phyloP scores from a whole-genome alignment of 2,113 vertebrate species.

The Tachysurus vachellii region DNA sequence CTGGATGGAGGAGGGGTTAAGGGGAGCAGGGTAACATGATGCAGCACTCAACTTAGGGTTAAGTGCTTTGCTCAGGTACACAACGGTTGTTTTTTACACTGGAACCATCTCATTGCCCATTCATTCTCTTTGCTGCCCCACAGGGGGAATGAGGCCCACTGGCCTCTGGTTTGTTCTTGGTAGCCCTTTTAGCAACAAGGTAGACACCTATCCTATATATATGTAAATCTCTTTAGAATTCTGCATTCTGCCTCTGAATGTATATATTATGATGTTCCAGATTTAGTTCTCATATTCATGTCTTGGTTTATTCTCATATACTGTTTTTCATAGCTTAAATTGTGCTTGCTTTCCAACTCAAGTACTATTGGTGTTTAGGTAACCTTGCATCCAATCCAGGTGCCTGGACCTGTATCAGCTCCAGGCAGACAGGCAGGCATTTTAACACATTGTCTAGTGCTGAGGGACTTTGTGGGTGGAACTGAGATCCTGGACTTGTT shows the following conservation, averaged over 20 bases:
- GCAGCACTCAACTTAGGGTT: constrained; percentile 58
- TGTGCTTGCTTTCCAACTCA: constrained; percentile 30
- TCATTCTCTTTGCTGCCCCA: constrained; percentile 47
- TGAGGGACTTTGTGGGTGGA: constrained; percentile 33
- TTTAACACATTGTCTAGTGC: constrained; percentile 43
- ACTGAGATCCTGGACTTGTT: constrained; percentile 40
- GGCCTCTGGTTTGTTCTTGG: constrained; percentile 39
- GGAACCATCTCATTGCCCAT: constrained; percentile 54
- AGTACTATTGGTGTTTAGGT: constrained; percentile 20
- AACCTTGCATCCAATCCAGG: constrained; percentile 38
- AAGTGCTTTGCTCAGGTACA: constrained; percentile 59
- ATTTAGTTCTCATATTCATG: not conserved
- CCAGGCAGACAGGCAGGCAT: constrained; percentile 43
- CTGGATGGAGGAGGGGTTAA: constrained; percentile 56
- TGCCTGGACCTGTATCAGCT: constrained; percentile 38
- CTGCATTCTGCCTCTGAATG: not conserved
- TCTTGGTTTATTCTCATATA: not conserved
- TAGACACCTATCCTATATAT: constrained; percentile 35
- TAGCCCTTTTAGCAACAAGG: constrained; percentile 28
- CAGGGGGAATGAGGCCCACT: constrained; percentile 43
- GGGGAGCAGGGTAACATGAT: constrained; percentile 55
- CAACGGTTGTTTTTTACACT: constrained; percentile 53
- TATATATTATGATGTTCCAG: not conserved
- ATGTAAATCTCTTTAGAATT: constrained; percentile 25
- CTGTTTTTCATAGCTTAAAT: constrained; percentile 23